Evolutionary conservation across 1,140 invertebrate genomes (phyloP).

Genomic region (Holcopasites calliopsidis): DNA sequence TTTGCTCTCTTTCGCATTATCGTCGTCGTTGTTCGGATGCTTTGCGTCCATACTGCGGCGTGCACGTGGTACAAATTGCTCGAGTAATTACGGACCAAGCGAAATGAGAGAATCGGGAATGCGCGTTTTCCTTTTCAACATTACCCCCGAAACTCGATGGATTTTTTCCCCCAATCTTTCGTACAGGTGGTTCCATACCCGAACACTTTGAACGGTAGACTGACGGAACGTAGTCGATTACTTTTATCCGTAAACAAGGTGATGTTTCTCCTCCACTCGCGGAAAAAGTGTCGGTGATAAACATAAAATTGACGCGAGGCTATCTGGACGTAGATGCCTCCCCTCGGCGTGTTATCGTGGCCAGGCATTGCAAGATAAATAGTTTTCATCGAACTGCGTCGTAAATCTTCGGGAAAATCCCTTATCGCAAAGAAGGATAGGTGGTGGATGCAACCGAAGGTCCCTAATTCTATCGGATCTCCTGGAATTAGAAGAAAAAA

Average conservation of each 20-base stretch:
- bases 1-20: constrained; percentile 26
- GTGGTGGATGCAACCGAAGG: background rate
- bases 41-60: background rate
- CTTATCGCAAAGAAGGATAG: constrained; percentile 23
- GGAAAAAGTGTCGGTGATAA: constrained; percentile 44
- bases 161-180: too few relatives aligned
- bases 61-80: constrained; percentile 39
- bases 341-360: constrained; percentile 63
- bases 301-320: constrained; percentile 45
- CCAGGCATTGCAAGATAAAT: constrained; percentile 66
- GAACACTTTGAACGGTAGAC: too few relatives aligned
- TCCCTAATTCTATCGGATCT: constrained; percentile 7
- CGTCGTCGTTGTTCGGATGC: background rate
- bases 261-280: constrained; percentile 31
- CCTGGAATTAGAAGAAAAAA: background rate
- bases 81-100: constrained; percentile 20
- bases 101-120: background rate
- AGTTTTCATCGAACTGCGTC: constrained; percentile 72
- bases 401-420: constrained; percentile 71
- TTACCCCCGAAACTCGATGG: background rate
- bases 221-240: too few relatives aligned
- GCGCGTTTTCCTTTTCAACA: constrained; percentile 1
- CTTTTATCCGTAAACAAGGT: too few relatives aligned
- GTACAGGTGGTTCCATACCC: too few relatives aligned
- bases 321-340: constrained; percentile 42